A percentile compares a stretch with the other conserved stretches of the same genome.
These are phyloP conservation scores for Gerris lacustris DNA, from an alignment of 2,888 invertebrate species.

Conservation along the genomic window DNA sequence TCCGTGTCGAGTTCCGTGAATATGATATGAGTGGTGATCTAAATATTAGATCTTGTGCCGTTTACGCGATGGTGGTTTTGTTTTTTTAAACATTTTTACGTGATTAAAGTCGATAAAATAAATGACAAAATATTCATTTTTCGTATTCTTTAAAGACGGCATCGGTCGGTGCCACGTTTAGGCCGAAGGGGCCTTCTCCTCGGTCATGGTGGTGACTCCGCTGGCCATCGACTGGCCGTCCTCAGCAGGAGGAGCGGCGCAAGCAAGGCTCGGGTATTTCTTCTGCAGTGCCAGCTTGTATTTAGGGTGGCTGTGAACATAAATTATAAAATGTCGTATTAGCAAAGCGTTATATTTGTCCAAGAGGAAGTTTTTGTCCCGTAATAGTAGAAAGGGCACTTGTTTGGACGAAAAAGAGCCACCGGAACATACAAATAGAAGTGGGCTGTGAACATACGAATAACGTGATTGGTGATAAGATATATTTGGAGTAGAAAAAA, in stretches of 20 bases:
- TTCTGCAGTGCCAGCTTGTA: conserved; percentile 62
- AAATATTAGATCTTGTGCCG: conserved; percentile 5
- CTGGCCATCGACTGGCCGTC: conserved; percentile 54
- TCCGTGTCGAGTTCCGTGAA: not conserved
- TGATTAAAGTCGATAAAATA: too few relatives aligned
- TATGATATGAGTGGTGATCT: not conserved
- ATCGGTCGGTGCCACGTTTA: conserved; percentile 32
- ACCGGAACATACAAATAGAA: too few relatives aligned
- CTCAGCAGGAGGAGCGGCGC: conserved; percentile 41
- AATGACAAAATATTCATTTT: too few relatives aligned
- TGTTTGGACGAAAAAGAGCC: too few relatives aligned
- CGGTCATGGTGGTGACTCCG: conserved; percentile 51
- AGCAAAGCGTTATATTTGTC: not conserved
- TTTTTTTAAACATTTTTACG: too few relatives aligned
- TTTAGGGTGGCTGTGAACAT: conserved; percentile 55
- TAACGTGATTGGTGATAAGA: too few relatives aligned
- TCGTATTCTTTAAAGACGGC: not conserved
- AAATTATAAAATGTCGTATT: conserved; percentile 8
- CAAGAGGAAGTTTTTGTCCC: too few relatives aligned
- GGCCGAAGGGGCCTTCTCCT: conserved; percentile 53
- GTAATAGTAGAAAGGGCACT: too few relatives aligned
- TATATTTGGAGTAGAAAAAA: too few relatives aligned
- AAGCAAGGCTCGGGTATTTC: conserved; percentile 64
- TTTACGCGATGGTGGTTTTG: not conserved
- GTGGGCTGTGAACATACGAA: too few relatives aligned